These are phyloP conservation scores for Hydropsyche betteni DNA, from an alignment of 2,888 invertebrate genomes.

Conservation along the genomic window DNA sequence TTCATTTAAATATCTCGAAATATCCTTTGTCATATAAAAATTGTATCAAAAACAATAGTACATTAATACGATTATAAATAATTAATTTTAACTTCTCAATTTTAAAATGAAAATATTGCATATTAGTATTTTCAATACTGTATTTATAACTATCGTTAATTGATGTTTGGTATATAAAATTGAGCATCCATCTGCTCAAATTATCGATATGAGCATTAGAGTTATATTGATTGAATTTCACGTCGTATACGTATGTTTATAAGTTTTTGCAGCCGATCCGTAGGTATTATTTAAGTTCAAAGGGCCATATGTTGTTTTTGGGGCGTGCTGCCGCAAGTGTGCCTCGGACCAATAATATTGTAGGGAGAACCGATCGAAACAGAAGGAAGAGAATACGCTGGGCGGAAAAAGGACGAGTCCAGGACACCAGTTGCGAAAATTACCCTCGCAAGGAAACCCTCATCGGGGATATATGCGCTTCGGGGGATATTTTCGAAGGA, in stretches of 20 bases:
- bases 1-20: conserved; percentile 35
- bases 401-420: neutral
- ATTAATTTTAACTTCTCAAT: too few species aligned
- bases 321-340: conserved; percentile 46
- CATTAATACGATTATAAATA: too few species aligned
- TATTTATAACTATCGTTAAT: neutral
- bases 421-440: conserved; percentile 37
- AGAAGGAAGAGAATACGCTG: conserved; percentile 31
- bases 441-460: conserved; percentile 22
- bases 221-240: conserved; percentile 26
- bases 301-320: conserved; percentile 43
- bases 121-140: too few species aligned
- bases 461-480: conserved; percentile 26
- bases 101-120: too few species aligned
- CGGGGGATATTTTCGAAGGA: neutral
- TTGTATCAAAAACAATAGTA: too few species aligned
- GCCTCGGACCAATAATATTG: conserved; percentile 26
- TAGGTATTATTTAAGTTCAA: conserved; percentile 38
- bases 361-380: conserved; percentile 24
- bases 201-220: conserved; percentile 9
- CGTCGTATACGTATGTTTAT: conserved; percentile 5
- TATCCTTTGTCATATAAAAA: neutral
- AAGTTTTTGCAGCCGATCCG: conserved; percentile 9
- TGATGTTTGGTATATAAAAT: neutral
- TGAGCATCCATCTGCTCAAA: conserved; percentile 9